These are phyloP conservation scores for Pangasius sanitwongsei DNA, from an alignment of 2,797 vertebrate species.

Conservation along the genomic window DNA sequence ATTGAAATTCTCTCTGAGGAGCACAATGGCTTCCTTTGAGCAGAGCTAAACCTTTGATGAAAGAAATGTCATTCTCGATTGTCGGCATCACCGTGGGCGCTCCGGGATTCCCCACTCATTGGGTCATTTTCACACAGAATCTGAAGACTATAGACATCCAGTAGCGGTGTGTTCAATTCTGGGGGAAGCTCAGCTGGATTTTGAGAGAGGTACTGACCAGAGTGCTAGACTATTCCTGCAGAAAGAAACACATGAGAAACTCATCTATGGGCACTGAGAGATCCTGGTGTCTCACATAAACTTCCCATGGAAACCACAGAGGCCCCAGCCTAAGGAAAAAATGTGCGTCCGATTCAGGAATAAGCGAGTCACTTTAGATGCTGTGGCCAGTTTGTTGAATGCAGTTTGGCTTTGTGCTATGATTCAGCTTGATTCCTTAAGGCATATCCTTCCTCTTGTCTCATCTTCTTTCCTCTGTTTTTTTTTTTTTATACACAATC, in stretches of 20 bases:
- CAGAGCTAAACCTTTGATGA: slow-evolving; percentile 39
- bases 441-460: neutral
- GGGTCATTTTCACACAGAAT: slow-evolving; percentile 40
- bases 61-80: slow-evolving; percentile 47
- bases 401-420: neutral
- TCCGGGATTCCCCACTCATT: slow-evolving; percentile 43
- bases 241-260: slow-evolving; percentile 56
- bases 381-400: slow-evolving; percentile 22
- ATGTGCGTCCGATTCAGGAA: slow-evolving; percentile 41
- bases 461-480: neutral
- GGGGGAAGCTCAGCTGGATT: neutral
- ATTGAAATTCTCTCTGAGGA: slow-evolving; percentile 57
- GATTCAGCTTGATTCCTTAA: slow-evolving; percentile 1
- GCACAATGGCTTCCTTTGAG: slow-evolving; percentile 50
- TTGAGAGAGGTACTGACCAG: slow-evolving; percentile 35
- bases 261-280: slow-evolving; percentile 49
- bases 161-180: neutral
- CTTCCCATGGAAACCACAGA: slow-evolving; percentile 41
- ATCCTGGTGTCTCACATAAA: slow-evolving; percentile 41
- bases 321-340: slow-evolving; percentile 39
- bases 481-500: neutral
- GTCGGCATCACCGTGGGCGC: slow-evolving; percentile 31
- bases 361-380: slow-evolving; percentile 23
- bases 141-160: slow-evolving; percentile 42
- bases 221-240: slow-evolving; percentile 39